These are phyloP conservation scores for Rhagologus leucostigma DNA, from an alignment of 2,113 vertebrate genomes.

Conservation along the genomic window DNA sequence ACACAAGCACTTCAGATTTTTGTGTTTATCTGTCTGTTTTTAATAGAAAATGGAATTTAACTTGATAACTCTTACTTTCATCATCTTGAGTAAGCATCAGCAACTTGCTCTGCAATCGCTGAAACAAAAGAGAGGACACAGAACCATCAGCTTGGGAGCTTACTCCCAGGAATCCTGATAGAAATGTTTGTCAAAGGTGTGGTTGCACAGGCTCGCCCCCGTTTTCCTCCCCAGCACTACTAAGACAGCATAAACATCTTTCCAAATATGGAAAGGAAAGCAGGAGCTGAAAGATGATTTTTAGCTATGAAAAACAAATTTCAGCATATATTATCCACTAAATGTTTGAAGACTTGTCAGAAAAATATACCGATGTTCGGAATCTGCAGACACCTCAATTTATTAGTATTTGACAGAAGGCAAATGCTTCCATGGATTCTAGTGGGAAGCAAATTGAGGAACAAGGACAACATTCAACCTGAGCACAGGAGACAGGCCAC, in stretches of 20 bases:
- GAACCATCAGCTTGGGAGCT: background rate
- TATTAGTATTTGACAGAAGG: background rate
- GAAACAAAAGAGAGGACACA: slow-evolving; percentile 14
- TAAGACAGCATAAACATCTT: background rate
- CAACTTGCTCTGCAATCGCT: slow-evolving; percentile 74
- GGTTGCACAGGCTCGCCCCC: background rate
- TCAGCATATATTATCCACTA: background rate
- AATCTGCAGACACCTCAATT: background rate
- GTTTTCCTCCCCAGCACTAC: background rate
- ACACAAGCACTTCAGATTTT: background rate
- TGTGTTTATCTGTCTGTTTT: background rate
- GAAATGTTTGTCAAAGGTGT: background rate
- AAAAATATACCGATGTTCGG: background rate
- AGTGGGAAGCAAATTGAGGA: background rate
- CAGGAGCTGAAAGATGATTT: background rate
- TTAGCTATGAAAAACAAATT: background rate
- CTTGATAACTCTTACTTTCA: slow-evolving; percentile 60
- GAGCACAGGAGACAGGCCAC: background rate
- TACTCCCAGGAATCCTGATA: background rate
- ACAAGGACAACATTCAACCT: background rate
- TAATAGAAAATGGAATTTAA: background rate
- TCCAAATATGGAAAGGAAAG: background rate
- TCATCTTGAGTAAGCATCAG: slow-evolving; percentile 55
- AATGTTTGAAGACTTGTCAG: background rate
- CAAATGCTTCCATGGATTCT: background rate